These are phyloP conservation scores for Drosophila tristis DNA, from an alignment of 1,140 invertebrate species.

Conservation along the genomic window DNA sequence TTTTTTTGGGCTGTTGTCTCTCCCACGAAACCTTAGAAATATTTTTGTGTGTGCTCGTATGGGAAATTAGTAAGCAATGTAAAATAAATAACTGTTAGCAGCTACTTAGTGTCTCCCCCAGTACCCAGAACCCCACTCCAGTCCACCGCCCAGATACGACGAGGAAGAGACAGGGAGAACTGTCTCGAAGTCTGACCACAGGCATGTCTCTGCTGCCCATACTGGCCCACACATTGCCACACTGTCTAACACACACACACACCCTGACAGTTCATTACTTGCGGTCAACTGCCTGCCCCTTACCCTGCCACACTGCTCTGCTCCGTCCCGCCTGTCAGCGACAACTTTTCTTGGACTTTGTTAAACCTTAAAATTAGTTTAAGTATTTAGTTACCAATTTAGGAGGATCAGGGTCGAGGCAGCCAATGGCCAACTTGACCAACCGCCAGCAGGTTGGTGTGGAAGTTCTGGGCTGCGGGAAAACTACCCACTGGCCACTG, in stretches of 20 bases:
- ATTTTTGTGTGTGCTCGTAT: conserved; percentile 28
- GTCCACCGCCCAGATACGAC: background rate
- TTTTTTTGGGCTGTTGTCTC: background rate
- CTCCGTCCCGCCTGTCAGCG: conserved; percentile 40
- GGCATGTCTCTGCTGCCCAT: conserved; percentile 37
- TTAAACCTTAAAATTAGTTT: conserved; percentile 83
- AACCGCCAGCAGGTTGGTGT: background rate
- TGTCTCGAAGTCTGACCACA: conserved; percentile 49
- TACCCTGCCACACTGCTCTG: background rate
- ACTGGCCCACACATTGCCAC: conserved; percentile 12
- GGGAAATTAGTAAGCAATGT: conserved; percentile 76
- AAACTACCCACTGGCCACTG: conserved; percentile 13
- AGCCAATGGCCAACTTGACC: conserved; percentile 17
- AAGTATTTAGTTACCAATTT: conserved; percentile 83
- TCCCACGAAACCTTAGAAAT: conserved; percentile 65
- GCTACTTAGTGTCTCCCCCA: conserved; percentile 56
- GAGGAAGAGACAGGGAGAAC: conserved; percentile 2
- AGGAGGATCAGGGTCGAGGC: conserved; percentile 37
- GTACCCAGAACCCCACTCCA: background rate
- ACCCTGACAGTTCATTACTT: conserved; percentile 62
- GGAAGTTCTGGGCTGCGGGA: conserved; percentile 2
- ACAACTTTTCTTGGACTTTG: conserved; percentile 74
- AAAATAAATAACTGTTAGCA: conserved; percentile 73
- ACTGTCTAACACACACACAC: conserved; percentile 4
- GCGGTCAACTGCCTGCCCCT: conserved; percentile 60